A percentile compares a stretch with the other conserved stretches of the same genome.
phyloP scores from a whole-genome alignment of 2,797 vertebrate genomes.

The Ceyx erithaca region DNA sequence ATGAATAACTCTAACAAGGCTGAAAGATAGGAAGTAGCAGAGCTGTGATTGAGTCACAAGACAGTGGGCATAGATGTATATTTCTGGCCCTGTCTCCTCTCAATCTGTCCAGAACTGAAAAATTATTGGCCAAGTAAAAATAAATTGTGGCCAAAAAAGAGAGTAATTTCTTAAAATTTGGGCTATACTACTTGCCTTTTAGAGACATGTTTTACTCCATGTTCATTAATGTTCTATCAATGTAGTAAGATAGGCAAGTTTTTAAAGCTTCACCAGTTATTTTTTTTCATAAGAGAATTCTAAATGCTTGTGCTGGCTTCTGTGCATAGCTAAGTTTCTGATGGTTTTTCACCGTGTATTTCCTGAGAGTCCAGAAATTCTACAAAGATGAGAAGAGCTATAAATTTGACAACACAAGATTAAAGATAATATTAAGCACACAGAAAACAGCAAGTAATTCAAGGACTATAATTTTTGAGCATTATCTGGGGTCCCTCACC shows the following conservation, averaged over 20 bases:
- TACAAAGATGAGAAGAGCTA: neutral
- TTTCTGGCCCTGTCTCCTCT: neutral
- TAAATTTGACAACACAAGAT: neutral
- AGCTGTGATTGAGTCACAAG: neutral
- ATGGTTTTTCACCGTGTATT: neutral
- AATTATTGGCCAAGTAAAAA: neutral
- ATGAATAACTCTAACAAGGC: neutral
- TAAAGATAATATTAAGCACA: neutral
- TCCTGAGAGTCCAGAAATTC: neutral
- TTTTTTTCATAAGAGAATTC: neutral
- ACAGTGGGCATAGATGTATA: neutral
- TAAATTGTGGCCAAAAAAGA: accelerated
- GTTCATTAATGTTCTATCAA: neutral
- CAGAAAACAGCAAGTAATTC: neutral
- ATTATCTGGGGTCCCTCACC: neutral
- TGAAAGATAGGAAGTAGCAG: neutral
- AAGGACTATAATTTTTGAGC: neutral
- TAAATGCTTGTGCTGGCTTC: neutral
- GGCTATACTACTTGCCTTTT: neutral
- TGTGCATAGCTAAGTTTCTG: neutral
- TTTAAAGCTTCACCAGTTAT: neutral
- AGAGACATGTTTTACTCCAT: neutral
- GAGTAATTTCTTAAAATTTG: neutral
- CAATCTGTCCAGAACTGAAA: neutral
- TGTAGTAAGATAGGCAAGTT: neutral